Base-by-base conservation (phyloP, 2,888 invertebrate genomes). In the Philopedon plagiatum region DNA sequence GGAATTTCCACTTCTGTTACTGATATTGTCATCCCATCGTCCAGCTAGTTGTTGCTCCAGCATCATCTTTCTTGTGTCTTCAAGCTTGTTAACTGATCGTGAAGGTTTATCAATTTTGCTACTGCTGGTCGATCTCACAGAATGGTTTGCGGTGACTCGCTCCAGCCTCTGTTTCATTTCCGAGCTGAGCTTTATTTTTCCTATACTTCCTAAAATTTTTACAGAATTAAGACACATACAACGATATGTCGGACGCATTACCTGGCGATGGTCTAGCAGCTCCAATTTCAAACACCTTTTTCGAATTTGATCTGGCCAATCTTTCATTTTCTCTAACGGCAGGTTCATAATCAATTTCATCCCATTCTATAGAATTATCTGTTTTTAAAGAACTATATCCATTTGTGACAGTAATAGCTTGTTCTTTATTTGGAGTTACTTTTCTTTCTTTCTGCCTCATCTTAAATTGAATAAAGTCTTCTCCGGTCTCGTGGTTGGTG, bases 111-210 rank as follows among this genome's bases (percentile, higher is more conserved):
- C 94, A 0, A 83, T 79, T 19, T 91, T 91, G 13, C 93, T 93
- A 5, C 93, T 90, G 9, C 93, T 93, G 0, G 91, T 92, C 0
- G 91, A 92, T 19, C 95, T 88, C 0, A 96, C 92, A 1, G 95
- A 95, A 83, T 96, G 95, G 78, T 94, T 94, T 0, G 95, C 94
- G 0, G 96, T 96, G 0, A 96, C 95, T 83, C 93, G 91, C 83
- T 97, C 97, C 71, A 97, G 84, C 75, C 96, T 89, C 80, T 95
- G 94, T 11, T 95, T 90, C 96, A 97, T 97, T 86, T 97, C 96
- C 0, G 94, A 94, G 81, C 95, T 96, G 7, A 97, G 89, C 80
- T 96, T 94, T 0, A 97, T 85, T 83, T 97, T 97, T 0, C 97
- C 96, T 3, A 97, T 94, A 81, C 95, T 95, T 5, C 75, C 74